Evolutionary conservation across 2,888 invertebrate genomes (phyloP).

Genomic region (Platycheirus rosarum): DNA sequence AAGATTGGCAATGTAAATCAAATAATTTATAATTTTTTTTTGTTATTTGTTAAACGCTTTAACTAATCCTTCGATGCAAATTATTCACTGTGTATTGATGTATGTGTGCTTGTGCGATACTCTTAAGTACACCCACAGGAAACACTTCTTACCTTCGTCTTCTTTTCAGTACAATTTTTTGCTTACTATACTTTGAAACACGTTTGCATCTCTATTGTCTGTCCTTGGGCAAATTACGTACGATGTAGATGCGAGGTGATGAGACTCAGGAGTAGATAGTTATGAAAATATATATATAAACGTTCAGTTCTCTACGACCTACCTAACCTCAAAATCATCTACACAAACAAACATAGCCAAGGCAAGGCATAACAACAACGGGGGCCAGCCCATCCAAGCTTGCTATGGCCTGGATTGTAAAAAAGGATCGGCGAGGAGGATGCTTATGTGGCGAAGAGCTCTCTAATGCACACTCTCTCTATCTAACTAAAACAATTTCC

Average conservation of each 20-base stretch:
- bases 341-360: constrained; percentile 12
- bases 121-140: constrained; percentile 10
- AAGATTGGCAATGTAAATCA: too few relatives aligned
- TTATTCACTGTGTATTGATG: too few relatives aligned
- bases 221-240: constrained; percentile 39
- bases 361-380: constrained; percentile 36
- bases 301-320: constrained; percentile 1
- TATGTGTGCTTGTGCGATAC: background rate
- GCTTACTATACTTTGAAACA: constrained; percentile 1
- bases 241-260: constrained; percentile 28
- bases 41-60: too few relatives aligned
- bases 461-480: constrained; percentile 56
- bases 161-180: constrained; percentile 15
- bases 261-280: constrained; percentile 7
- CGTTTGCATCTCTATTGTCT: constrained; percentile 35
- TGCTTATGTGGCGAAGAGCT: constrained; percentile 52
- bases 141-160: constrained; percentile 47
- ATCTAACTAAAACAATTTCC: constrained; percentile 68
- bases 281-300: background rate
- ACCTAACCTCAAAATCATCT: background rate
- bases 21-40: too few relatives aligned
- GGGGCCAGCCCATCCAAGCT: background rate
- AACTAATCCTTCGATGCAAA: too few relatives aligned
- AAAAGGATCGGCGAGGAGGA: constrained; percentile 46
- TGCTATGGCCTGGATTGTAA: constrained; percentile 37